Percentiles rank a stretch among this genome's conserved stretches.
phyloP scores from a whole-genome alignment of 2,797 vertebrate species.

The Eulemur mongoz region DNA sequence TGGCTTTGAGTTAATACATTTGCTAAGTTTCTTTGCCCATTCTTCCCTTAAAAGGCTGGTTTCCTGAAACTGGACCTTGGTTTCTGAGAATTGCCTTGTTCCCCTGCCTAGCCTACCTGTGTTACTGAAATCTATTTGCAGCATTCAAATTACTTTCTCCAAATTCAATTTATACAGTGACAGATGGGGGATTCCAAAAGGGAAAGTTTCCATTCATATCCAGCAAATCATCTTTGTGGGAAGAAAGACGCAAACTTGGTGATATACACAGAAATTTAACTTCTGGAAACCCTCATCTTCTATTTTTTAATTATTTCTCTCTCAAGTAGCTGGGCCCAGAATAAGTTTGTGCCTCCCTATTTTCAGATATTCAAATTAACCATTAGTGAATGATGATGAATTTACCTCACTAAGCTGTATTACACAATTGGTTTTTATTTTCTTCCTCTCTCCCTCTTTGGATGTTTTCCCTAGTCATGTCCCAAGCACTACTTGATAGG shows the following conservation, averaged over 20 bases:
- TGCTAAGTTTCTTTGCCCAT: background rate
- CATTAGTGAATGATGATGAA: background rate
- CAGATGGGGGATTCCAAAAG: slow-evolving; percentile 66
- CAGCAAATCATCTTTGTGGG: slow-evolving; percentile 46
- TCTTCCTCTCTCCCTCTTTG: background rate
- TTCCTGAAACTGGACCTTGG: background rate
- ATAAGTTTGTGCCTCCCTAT: background rate
- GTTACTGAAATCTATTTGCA: slow-evolving; percentile 37
- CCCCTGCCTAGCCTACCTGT: slow-evolving; percentile 21
- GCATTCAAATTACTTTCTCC: slow-evolving; percentile 58
- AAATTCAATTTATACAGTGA: slow-evolving; percentile 55
- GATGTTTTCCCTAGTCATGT: slow-evolving; percentile 5
- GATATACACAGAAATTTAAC: slow-evolving; percentile 22
- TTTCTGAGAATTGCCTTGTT: slow-evolving; percentile 24
- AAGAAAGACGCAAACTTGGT: slow-evolving; percentile 42
- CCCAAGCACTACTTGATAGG: background rate
- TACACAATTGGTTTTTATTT: background rate
- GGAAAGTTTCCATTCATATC: slow-evolving; percentile 59
- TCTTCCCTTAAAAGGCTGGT: background rate
- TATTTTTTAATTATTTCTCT: slow-evolving; percentile 27
- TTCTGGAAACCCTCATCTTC: background rate
- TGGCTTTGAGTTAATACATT: background rate
- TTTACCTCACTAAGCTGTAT: background rate
- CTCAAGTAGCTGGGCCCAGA: background rate
- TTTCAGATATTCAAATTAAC: background rate